Percentiles rank a stretch among this genome's conserved stretches.
phyloP scores from a whole-genome alignment of 2,797 vertebrate genomes.

The Neoniphon sammara region DNA sequence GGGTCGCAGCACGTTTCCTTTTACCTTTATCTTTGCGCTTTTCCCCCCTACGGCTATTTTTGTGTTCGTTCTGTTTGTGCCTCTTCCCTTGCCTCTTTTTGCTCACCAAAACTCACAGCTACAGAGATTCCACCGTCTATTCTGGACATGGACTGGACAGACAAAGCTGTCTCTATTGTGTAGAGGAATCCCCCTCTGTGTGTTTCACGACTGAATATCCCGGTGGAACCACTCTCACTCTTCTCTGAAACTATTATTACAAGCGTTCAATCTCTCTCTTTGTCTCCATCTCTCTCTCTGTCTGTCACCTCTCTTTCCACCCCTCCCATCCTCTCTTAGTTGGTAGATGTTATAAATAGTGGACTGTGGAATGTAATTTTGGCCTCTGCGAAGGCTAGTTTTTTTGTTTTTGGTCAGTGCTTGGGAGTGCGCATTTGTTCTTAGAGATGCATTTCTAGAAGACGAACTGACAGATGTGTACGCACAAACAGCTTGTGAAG shows the following conservation, averaged over 20 bases:
- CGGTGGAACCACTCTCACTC: slow-evolving; percentile 50
- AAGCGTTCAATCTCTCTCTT: slow-evolving; percentile 25
- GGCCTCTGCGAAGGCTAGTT: not conserved
- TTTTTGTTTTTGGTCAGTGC: slow-evolving; percentile 19
- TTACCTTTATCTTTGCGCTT: slow-evolving; percentile 17
- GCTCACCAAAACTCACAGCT: slow-evolving; percentile 12
- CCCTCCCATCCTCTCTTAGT: slow-evolving; percentile 35
- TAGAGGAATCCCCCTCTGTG: slow-evolving; percentile 58
- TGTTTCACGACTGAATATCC: slow-evolving; percentile 53
- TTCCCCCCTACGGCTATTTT: not conserved
- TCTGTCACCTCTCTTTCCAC: slow-evolving; percentile 28
- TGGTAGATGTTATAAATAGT: slow-evolving; percentile 55
- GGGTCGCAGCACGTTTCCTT: slow-evolving; percentile 3
- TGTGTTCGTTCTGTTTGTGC: not conserved
- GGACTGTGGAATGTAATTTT: slow-evolving; percentile 47
- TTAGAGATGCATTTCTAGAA: slow-evolving; percentile 11
- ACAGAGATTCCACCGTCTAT: slow-evolving; percentile 32
- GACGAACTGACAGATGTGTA: not conserved
- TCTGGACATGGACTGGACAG: slow-evolving; percentile 33
- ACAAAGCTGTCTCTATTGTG: slow-evolving; percentile 69
- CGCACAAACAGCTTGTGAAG: slow-evolving; percentile 1
- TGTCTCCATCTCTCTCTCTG: slow-evolving; percentile 46
- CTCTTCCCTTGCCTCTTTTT: slow-evolving; percentile 1
- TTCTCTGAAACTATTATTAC: slow-evolving; percentile 59
- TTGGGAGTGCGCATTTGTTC: slow-evolving; percentile 12